Percentiles rank a stretch among this genome's conserved stretches.
Evolutionary conservation across 2,888 invertebrate genomes (phyloP).

Genomic region (Chironomus riparius): DNA sequence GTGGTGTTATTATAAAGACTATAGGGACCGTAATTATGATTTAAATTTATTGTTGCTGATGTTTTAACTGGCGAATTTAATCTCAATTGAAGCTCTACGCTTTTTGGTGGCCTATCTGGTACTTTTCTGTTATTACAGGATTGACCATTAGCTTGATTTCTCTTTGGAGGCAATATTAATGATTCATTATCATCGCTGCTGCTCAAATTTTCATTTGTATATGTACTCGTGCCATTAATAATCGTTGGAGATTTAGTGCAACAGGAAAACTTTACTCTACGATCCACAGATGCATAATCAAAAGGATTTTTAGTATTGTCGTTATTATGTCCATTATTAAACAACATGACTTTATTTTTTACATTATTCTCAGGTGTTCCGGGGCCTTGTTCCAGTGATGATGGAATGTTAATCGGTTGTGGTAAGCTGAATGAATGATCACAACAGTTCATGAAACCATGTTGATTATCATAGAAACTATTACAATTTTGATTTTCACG

Average conservation of each 20-base stretch:
- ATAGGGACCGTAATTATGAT: constrained; percentile 16
- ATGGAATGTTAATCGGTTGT: constrained; percentile 41
- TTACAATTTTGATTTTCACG: constrained; percentile 22
- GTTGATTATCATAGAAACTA: constrained; percentile 23
- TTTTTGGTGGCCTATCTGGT: constrained; percentile 61
- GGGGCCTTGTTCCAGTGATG: constrained; percentile 30
- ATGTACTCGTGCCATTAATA: constrained; percentile 40
- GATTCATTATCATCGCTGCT: constrained; percentile 43
- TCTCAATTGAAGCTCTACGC: constrained; percentile 40
- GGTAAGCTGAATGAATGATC: constrained; percentile 4
- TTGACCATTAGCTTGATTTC: constrained; percentile 46
- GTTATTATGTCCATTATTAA: not conserved
- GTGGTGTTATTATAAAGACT: constrained; percentile 19
- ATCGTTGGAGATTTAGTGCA: constrained; percentile 51
- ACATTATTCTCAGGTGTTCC: constrained; percentile 11
- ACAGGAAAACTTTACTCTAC: constrained; percentile 64
- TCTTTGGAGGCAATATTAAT: constrained; percentile 53
- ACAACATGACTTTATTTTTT: constrained; percentile 35
- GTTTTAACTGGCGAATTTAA: constrained; percentile 33
- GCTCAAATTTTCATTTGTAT: constrained; percentile 44
- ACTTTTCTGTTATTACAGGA: constrained; percentile 40
- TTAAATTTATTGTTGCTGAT: not conserved
- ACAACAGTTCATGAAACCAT: constrained; percentile 17
- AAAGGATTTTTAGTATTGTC: not conserved
- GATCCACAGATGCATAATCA: constrained; percentile 48